Evolutionary conservation across 2,888 invertebrate species (phyloP).

Genomic region (Fabriciana adippe): DNA sequence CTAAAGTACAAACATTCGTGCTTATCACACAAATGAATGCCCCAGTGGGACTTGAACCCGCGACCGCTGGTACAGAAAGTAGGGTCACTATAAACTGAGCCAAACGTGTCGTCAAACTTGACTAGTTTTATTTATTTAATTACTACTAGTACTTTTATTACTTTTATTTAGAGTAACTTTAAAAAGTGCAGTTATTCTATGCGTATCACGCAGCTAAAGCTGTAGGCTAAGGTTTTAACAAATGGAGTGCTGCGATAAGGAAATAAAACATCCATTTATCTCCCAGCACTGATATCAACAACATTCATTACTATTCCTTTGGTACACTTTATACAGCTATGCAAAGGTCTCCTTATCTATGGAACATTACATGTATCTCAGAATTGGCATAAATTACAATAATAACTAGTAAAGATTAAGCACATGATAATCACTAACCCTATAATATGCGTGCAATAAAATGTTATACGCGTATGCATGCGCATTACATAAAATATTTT

Average conservation of each 20-base stretch:
- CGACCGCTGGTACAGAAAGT: too few relatives aligned
- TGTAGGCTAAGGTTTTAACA: not conserved
- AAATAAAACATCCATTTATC: slow-evolving; percentile 18
- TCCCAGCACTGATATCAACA: slow-evolving; percentile 7
- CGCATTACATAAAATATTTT: slow-evolving; percentile 11
- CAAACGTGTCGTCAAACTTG: too few relatives aligned
- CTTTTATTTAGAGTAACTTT: too few relatives aligned
- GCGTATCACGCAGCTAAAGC: slow-evolving; percentile 5
- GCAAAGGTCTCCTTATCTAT: slow-evolving; percentile 8
- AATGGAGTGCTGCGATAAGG: not conserved
- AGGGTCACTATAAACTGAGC: too few relatives aligned
- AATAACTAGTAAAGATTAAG: slow-evolving; percentile 15
- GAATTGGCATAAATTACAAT: slow-evolving; percentile 21
- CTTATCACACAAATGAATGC: too few relatives aligned
- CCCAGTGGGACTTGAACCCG: too few relatives aligned
- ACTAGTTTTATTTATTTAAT: too few relatives aligned
- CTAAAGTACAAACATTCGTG: too few relatives aligned
- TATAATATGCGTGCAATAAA: slow-evolving; percentile 14
- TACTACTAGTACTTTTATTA: too few relatives aligned
- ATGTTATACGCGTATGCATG: slow-evolving; percentile 1
- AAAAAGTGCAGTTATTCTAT: too few relatives aligned
- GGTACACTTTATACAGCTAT: not conserved
- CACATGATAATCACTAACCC: not conserved
- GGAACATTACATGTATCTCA: slow-evolving; percentile 4
- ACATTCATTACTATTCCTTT: slow-evolving; percentile 9